phyloP scores from a whole-genome alignment of 1,140 invertebrate genomes.

The Hypsibius dujardini region DNA sequence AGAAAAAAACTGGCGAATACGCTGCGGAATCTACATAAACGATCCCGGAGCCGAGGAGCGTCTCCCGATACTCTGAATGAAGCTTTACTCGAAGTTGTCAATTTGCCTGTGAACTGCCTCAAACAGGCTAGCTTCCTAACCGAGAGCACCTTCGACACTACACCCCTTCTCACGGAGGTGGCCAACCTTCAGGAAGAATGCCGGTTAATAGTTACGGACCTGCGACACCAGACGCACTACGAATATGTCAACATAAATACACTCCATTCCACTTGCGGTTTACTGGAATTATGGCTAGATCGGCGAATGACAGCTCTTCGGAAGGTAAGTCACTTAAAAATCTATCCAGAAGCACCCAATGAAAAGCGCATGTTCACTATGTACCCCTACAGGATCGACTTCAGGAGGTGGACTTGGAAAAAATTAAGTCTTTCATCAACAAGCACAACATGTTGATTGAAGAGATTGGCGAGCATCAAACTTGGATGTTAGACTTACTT shows the following conservation, averaged over 20 bases:
- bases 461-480: constrained; percentile 9
- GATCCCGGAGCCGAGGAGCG: neutral
- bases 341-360: no score
- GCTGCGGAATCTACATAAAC: neutral
- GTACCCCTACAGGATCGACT: no score
- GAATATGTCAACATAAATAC: neutral
- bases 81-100: neutral
- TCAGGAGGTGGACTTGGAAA: no score
- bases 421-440: neutral
- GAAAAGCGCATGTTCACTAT: no score
- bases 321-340: neutral
- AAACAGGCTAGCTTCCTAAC: neutral
- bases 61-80: neutral
- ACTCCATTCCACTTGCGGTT: neutral
- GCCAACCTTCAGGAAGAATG: constrained; percentile 4
- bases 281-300: neutral
- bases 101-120: neutral
- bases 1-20: neutral
- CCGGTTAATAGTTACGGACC: neutral
- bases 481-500: neutral
- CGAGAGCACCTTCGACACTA: neutral
- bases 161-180: neutral
- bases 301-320: neutral
- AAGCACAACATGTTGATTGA: neutral
- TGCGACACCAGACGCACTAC: no score